phyloP scores from a whole-genome alignment of 2,888 invertebrate genomes.

The Ramazzottius varieornatus region DNA sequence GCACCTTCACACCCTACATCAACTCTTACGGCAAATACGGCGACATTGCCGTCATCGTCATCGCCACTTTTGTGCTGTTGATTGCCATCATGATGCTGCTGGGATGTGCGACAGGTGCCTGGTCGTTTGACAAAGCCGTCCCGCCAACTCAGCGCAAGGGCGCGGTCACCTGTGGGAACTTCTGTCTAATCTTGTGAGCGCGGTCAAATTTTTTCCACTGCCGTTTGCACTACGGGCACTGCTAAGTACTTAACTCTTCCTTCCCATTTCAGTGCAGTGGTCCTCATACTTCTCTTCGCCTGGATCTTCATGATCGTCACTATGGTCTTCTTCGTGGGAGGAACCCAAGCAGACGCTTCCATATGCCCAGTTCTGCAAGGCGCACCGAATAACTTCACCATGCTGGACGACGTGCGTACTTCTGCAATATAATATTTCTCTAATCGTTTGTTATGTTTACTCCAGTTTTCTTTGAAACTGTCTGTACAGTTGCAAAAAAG shows the following conservation, averaged over 20 bases:
- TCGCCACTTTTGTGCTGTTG: not conserved
- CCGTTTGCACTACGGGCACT: too few relatives aligned
- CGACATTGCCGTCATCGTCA: not conserved
- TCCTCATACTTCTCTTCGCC: not conserved
- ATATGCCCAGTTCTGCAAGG: not conserved
- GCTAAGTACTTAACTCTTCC: too few relatives aligned
- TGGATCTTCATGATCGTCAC: not conserved
- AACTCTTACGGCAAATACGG: not conserved
- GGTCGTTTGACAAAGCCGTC: not conserved
- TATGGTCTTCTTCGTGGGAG: not conserved
- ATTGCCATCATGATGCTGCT: not conserved
- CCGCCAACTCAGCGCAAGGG: not conserved
- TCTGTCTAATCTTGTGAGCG: not conserved
- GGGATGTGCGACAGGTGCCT: not conserved
- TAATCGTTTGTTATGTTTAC: too few relatives aligned
- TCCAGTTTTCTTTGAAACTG: too few relatives aligned
- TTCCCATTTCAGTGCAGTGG: not conserved
- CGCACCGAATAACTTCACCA: not conserved
- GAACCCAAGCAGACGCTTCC: not conserved
- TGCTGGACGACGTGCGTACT: not conserved
- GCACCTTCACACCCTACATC: not conserved
- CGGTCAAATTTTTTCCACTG: not conserved
- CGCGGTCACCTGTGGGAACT: not conserved
- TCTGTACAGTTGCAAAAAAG: too few relatives aligned
- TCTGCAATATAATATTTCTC: too few relatives aligned